Evolutionary conservation across 2,888 invertebrate genomes (phyloP).

Genomic region (Eupithecia subumbrata): DNA sequence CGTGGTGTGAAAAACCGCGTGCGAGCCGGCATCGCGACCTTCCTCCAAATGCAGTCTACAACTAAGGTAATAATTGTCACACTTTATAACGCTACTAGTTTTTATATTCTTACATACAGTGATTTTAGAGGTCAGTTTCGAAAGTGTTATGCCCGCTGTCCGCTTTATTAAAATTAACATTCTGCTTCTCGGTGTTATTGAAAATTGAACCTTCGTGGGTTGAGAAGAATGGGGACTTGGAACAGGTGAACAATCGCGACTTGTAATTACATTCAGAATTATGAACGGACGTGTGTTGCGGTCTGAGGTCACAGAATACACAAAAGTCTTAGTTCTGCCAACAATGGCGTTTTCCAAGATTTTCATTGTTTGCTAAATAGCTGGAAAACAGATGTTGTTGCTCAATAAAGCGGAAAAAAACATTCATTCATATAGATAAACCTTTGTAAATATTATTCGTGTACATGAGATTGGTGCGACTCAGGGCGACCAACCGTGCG

Average conservation of each 20-base stretch:
- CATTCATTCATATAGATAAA: constrained; percentile 11
- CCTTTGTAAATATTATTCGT: constrained; percentile 3
- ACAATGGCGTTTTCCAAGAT: constrained; percentile 58
- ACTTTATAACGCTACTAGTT: constrained; percentile 57
- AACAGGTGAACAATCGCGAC: constrained; percentile 64
- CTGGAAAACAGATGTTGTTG: constrained; percentile 52
- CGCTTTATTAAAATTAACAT: constrained; percentile 64
- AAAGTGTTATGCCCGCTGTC: constrained; percentile 70
- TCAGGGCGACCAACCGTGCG: neutral
- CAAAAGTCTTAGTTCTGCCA: constrained; percentile 44
- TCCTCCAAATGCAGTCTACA: constrained; percentile 91
- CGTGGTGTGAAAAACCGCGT: constrained; percentile 97
- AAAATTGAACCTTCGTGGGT: constrained; percentile 67
- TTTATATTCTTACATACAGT: constrained; percentile 69
- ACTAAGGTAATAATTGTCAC: constrained; percentile 87
- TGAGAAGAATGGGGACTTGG: constrained; percentile 58
- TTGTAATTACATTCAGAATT: constrained; percentile 70
- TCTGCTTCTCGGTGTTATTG: constrained; percentile 54
- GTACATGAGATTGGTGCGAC: neutral
- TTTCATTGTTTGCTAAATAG: constrained; percentile 52
- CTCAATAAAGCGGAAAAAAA: constrained; percentile 31
- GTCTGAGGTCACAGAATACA: constrained; percentile 27
- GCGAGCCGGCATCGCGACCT: constrained; percentile 97
- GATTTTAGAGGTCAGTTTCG: constrained; percentile 79
- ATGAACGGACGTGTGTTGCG: constrained; percentile 59